phyloP scores from a whole-genome alignment of 2,113 vertebrate species.

The Pantherophis guttatus region DNA sequence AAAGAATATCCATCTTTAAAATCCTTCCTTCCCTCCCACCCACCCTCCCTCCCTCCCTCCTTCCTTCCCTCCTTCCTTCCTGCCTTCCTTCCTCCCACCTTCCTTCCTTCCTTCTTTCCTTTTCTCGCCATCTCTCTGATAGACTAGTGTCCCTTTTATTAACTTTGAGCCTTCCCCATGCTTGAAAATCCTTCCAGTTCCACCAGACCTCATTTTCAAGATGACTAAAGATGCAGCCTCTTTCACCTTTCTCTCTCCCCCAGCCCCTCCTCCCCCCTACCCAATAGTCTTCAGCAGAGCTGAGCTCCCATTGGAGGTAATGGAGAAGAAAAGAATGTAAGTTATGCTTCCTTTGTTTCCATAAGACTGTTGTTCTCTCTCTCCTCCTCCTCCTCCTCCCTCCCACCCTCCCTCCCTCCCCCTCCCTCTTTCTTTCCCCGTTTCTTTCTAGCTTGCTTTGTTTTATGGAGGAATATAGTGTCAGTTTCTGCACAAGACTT shows the following conservation, averaged over 20 bases:
- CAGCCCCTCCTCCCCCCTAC: neutral
- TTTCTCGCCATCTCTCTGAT: neutral
- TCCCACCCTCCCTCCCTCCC: neutral
- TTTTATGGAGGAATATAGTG: conserved; percentile 44
- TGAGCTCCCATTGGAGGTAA: conserved; percentile 21
- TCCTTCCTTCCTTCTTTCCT: neutral
- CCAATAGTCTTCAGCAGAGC: neutral
- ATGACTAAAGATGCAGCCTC: conserved; percentile 14
- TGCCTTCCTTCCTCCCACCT: too few species aligned
- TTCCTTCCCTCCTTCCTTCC: too few species aligned
- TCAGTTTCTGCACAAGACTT: conserved; percentile 54
- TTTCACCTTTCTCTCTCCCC: neutral
- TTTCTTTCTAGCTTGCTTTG: conserved; percentile 36
- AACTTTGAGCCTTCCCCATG: conserved; percentile 33
- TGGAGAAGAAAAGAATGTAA: conserved; percentile 25
- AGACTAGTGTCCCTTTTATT: neutral
- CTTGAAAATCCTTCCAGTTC: conserved; percentile 23
- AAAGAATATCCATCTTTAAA: neutral
- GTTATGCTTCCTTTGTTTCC: conserved; percentile 21
- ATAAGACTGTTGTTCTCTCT: conserved; percentile 17
- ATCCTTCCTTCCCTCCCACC: neutral
- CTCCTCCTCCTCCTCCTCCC: neutral
- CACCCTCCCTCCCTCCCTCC: neutral
- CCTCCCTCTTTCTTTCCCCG: neutral
- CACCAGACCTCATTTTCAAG: conserved; percentile 42